Evolutionary conservation across 2,888 invertebrate genomes (phyloP).

Genomic region (Thyatira batis): DNA sequence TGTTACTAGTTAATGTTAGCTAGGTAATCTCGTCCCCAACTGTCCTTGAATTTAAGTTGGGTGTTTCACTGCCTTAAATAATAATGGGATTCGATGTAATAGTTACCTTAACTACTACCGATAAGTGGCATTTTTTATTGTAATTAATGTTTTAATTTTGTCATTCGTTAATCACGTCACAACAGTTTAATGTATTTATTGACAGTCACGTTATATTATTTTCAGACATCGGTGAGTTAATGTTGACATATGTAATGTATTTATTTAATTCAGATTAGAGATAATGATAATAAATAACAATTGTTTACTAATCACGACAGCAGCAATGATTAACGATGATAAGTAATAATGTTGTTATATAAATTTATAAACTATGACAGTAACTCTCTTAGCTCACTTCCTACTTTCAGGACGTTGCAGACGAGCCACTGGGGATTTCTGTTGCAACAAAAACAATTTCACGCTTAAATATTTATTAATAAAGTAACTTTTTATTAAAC

Average conservation of each 20-base stretch:
- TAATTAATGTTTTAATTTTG: constrained; percentile 42
- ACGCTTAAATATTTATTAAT: constrained; percentile 9
- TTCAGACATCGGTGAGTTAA: not conserved
- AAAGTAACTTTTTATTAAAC: not conserved
- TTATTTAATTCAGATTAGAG: constrained; percentile 7
- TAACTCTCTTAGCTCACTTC: constrained; percentile 58
- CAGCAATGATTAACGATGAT: constrained; percentile 27
- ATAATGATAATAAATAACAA: constrained; percentile 15
- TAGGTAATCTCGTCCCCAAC: constrained; percentile 82
- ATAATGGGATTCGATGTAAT: constrained; percentile 69
- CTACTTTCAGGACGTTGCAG: constrained; percentile 23
- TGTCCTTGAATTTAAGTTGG: constrained; percentile 80
- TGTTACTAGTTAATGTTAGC: constrained; percentile 80
- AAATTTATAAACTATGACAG: constrained; percentile 29
- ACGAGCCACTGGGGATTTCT: constrained; percentile 18
- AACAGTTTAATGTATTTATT: constrained; percentile 29
- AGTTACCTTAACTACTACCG: constrained; percentile 74
- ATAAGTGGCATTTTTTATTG: constrained; percentile 67
- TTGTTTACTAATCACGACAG: constrained; percentile 26
- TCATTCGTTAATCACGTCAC: constrained; percentile 49
- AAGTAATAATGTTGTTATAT: constrained; percentile 37
- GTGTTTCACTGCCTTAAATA: constrained; percentile 82
- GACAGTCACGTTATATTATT: constrained; percentile 20
- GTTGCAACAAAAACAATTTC: constrained; percentile 15
- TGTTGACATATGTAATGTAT: not conserved